Base-by-base conservation (phyloP, 2,797 vertebrate species). In the Spatula versicolor region DNA sequence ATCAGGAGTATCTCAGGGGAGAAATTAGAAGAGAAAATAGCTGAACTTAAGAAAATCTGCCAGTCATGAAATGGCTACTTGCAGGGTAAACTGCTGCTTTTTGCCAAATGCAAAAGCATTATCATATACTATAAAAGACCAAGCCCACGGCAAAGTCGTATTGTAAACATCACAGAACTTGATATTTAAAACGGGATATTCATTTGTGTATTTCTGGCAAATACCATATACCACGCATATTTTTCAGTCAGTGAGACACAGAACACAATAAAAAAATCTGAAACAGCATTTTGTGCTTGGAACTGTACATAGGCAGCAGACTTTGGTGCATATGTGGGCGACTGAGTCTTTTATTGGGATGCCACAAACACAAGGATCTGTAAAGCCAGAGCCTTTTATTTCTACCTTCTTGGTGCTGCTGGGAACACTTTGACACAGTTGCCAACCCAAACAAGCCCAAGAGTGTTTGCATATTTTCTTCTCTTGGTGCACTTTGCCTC, bases 81-180 rank as follows among this genome's bases (percentile, higher is more conserved):
- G 28, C 50, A 74, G 35, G 28, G 35, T 59, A 90, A 95, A 75
- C 50, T 25, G 7, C 52, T 86, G 37, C 11, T 62, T 76, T 92
- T 68, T 45, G 50, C 50, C 31, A 79, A 55, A 8, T 64, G 48
- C 37, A 82, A 84, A 92, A 64, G 12, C 9, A 31, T 80, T 79
- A 39, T 16, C 14, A 55, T 13, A 30, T 3, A 73, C 19, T 25
- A 58, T 9, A 83, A 54, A 45, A 68, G 30, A 31, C 60, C 10
- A 84, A 82, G 23, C 8, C 41, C 11, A 33, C 6, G 2, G 33
- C 19, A 83, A 78, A 90, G 16, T 25, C 14, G 76, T 78, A 81
- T 6, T 30, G 28, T 50, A 79, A 68, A 48, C 23, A 58, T 6
- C 1, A 3, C 25, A 55, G 43, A 66, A 88, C 3, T 18, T 10